These are phyloP conservation scores for Electrophaes corylata DNA, from an alignment of 2,888 invertebrate species.

Conservation along the genomic window DNA sequence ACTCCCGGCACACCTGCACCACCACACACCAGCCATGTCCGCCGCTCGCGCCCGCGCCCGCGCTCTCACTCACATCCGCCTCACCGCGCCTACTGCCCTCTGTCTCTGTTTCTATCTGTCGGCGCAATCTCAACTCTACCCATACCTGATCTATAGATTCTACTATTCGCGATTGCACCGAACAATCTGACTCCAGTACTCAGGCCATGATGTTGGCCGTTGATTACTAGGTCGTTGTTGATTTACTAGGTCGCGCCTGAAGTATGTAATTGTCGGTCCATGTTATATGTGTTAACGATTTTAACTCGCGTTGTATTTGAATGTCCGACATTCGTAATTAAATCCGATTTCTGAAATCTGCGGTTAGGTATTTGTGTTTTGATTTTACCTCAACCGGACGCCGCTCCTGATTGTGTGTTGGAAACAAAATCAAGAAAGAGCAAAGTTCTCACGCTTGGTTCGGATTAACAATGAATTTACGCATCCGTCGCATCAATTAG, in stretches of 20 bases:
- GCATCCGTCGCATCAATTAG: slow-evolving; percentile 77
- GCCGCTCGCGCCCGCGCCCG: slow-evolving; percentile 53
- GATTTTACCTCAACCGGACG: slow-evolving; percentile 68
- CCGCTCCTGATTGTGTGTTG: slow-evolving; percentile 60
- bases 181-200: slow-evolving; percentile 22
- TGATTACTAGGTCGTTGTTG: no score
- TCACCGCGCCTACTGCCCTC: slow-evolving; percentile 35
- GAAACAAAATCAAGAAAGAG: slow-evolving; percentile 28
- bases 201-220: slow-evolving; percentile 24
- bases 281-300: slow-evolving; percentile 30
- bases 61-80: slow-evolving; percentile 35
- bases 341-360: slow-evolving; percentile 6
- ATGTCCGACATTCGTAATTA: background rate
- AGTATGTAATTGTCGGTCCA: slow-evolving; percentile 31
- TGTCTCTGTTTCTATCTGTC: slow-evolving; percentile 25
- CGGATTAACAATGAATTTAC: slow-evolving; percentile 50
- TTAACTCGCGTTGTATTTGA: slow-evolving; percentile 3
- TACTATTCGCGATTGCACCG: slow-evolving; percentile 11
- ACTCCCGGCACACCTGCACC: slow-evolving; percentile 98
- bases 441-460: slow-evolving; percentile 35
- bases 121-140: slow-evolving; percentile 18
- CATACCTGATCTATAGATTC: slow-evolving; percentile 24
- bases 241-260: slow-evolving; percentile 25
- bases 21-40: slow-evolving; percentile 77
- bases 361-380: slow-evolving; percentile 25